Percentiles rank a stretch among this genome's conserved stretches.
Conservation (phyloP, 1,140 invertebrate species). For the Cydia amplana region DNA sequence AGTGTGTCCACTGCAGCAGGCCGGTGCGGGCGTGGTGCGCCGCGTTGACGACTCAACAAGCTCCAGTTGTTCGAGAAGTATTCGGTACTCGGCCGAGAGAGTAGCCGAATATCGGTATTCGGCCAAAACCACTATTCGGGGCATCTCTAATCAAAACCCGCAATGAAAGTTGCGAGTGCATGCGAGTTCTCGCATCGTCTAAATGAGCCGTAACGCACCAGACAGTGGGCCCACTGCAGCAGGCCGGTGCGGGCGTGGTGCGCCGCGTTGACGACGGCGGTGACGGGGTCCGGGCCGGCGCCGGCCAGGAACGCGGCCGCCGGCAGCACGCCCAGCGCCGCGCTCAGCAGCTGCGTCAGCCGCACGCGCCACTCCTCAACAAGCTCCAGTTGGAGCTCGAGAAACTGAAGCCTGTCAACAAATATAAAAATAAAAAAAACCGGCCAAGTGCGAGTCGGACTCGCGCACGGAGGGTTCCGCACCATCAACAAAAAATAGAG, state of each 20-base stretch:
- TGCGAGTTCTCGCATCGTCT: too few species aligned
- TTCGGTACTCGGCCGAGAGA: too few species aligned
- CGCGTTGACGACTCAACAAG: too few species aligned
- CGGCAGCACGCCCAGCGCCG: constrained; percentile 50
- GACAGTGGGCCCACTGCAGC: constrained; percentile 91
- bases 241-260: constrained; percentile 90
- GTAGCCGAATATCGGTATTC: too few species aligned
- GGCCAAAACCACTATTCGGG: too few species aligned
- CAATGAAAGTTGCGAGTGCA: too few species aligned
- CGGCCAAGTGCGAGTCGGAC: too few species aligned
- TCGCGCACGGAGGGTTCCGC: too few species aligned
- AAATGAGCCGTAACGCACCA: constrained; percentile 82
- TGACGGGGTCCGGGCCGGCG: constrained; percentile 79
- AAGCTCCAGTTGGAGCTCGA: constrained; percentile 92
- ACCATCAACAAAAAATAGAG: too few species aligned
- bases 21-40: constrained; percentile 89
- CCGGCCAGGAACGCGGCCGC: constrained; percentile 57
- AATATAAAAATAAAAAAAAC: too few species aligned
- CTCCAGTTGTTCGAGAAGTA: too few species aligned
- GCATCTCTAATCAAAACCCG: too few species aligned
- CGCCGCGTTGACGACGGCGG: constrained; percentile 89
- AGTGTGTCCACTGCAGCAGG: constrained; percentile 92
- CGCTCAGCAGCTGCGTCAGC: constrained; percentile 84
- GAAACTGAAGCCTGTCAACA: constrained; percentile 86
- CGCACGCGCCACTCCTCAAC: constrained; percentile 93